A percentile compares a stretch with the other conserved stretches of the same genome.
phyloP scores from a whole-genome alignment of 2,797 vertebrate genomes.

The Falco biarmicus region DNA sequence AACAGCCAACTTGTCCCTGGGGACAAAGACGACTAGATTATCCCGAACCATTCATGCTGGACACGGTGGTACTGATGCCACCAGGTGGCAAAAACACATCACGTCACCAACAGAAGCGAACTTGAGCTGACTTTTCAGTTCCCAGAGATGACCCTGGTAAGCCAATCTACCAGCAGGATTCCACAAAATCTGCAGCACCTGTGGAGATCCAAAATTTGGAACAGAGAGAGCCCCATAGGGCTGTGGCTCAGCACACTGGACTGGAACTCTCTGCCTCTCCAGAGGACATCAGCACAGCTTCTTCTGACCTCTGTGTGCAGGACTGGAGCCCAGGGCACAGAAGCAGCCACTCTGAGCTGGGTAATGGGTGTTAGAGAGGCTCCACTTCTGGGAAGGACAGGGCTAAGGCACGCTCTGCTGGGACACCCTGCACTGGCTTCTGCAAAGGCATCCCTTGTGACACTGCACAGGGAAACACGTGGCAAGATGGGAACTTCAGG shows the following conservation, averaged over 20 bases:
- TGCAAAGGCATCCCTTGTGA: background rate
- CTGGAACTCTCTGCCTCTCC: background rate
- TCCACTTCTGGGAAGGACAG: background rate
- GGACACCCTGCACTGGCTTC: background rate
- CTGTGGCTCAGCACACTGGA: background rate
- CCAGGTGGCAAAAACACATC: background rate
- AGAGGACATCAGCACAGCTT: background rate
- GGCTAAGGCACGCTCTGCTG: background rate
- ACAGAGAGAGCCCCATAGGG: background rate
- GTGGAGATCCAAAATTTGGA: background rate
- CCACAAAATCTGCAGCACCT: background rate
- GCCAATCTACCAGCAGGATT: background rate
- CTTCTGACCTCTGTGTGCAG: background rate
- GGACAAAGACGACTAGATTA: background rate
- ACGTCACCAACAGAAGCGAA: background rate
- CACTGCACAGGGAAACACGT: background rate
- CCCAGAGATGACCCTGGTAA: fast-evolving
- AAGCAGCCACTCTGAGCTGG: background rate
- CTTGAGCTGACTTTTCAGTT: background rate
- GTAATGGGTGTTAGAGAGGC: background rate
- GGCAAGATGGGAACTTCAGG: background rate
- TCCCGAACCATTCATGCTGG: background rate
- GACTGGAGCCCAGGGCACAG: background rate
- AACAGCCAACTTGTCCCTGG: background rate
- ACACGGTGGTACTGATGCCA: background rate